phyloP scores from a whole-genome alignment of 2,888 invertebrate genomes.

The Volucella zonaria region DNA sequence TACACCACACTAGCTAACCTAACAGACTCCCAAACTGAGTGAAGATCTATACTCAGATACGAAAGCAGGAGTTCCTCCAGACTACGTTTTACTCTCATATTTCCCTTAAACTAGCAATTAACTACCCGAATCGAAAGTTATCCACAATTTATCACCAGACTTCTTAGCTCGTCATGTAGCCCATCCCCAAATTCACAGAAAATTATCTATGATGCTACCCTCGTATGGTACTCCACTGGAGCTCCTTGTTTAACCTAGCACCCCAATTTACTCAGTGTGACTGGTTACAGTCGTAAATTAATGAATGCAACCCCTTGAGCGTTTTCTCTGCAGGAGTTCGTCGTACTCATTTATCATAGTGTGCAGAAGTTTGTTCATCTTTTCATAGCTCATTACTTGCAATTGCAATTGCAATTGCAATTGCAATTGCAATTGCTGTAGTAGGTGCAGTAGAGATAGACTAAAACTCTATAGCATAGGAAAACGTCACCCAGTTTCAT shows the following conservation, averaged over 20 bases:
- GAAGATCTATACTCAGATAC: too few relatives aligned
- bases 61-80: too few relatives aligned
- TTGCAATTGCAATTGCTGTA: slow-evolving; percentile 31
- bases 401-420: slow-evolving; percentile 47
- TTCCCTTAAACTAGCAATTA: slow-evolving; percentile 22
- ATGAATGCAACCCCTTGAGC: slow-evolving; percentile 63
- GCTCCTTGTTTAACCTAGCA: neutral
- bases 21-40: too few relatives aligned
- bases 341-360: slow-evolving; percentile 67
- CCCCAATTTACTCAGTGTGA: slow-evolving; percentile 32
- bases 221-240: neutral
- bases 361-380: slow-evolving; percentile 66
- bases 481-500: slow-evolving; percentile 52
- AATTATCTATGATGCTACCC: slow-evolving; percentile 16
- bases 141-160: slow-evolving; percentile 62
- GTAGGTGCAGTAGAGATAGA: neutral
- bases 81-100: too few relatives aligned
- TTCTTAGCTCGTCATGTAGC: slow-evolving; percentile 30
- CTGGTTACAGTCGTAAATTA: slow-evolving; percentile 68
- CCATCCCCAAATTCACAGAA: slow-evolving; percentile 31
- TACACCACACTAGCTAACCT: too few relatives aligned
- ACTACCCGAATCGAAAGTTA: slow-evolving; percentile 67
- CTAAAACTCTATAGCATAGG: neutral
- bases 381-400: slow-evolving; percentile 73
- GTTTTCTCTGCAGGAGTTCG: slow-evolving; percentile 41